These are phyloP conservation scores for Lasioglossum figueresi DNA, from an alignment of 2,888 invertebrate species.

Conservation along the genomic window DNA sequence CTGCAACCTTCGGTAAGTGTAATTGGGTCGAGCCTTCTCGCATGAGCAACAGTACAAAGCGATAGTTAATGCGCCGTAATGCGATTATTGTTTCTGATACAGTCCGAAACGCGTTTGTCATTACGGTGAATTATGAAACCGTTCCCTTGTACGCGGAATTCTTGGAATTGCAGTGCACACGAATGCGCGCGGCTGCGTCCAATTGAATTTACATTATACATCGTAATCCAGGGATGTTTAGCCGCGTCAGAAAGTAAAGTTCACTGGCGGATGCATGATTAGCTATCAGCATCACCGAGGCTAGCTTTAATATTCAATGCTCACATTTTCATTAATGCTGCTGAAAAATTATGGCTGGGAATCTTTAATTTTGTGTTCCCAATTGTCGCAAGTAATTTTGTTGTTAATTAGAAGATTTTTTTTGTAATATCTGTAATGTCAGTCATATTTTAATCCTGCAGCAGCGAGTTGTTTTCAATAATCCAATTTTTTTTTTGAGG, in stretches of 20 bases:
- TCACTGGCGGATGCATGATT: neutral
- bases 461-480: neutral
- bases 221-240: neutral
- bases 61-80: conserved; percentile 3
- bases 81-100: conserved; percentile 15
- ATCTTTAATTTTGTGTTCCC: neutral
- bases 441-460: neutral
- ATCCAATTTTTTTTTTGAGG: neutral
- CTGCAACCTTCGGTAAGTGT: neutral
- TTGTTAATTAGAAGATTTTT: no score
- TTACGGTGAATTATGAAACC: conserved; percentile 8
- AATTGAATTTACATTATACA: conserved; percentile 7
- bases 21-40: neutral
- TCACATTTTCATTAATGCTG: neutral
- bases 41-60: conserved; percentile 2
- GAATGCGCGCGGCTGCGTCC: neutral
- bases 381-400: neutral
- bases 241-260: neutral
- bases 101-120: conserved; percentile 11
- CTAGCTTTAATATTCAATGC: neutral
- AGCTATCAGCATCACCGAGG: neutral
- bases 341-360: no score
- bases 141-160: neutral
- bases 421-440: no score
- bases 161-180: neutral